Evolutionary conservation across 1,140 invertebrate genomes (phyloP), one percentile per base, ranked within the genome.

Genomic region (Solen grandis): DNA sequence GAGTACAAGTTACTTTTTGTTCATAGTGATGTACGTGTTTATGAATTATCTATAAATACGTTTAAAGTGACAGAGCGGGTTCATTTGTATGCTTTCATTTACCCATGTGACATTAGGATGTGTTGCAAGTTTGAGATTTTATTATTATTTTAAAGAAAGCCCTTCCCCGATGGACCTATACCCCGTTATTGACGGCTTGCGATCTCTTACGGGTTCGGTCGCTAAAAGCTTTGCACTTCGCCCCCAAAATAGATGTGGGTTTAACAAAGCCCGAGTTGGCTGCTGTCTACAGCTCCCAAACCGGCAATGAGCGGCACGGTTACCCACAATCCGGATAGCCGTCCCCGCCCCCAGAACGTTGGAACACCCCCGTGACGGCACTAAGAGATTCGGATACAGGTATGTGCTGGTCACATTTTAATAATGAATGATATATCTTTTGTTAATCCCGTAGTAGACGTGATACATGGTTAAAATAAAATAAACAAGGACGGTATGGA

Each of bases 141-240:
- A 50, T 59, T 27, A 16, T 60, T 60, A 60, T 22, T 68, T 72
- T 72, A 19, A 33, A 80, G 77, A 80, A 80, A 72, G 77, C 33
- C 36, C 41, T 0, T 63, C 55, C 0, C 41, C 72, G 27, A 65
- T 80, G 41, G 77, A 80, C 31, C 22, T 80, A 25, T 72, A 19
- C 52, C 5, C 72, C 25, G 77, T 80, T 33, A 65, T 80, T 13
- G 77, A 80, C 29, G 77, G 77, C 19, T 80, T 41, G 72, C 66
- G 38, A 72, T 80, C n/a, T 33, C 38, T 0, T 8, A 16, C 14
- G 31, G 13, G 5, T 80, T 63, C 35, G 46, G 27, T 0, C 31
- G 4, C 27, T 80, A 22, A n/a, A 50, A 35, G 14, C 16, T 0
- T 46, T 27, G 13, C 38, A 31, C 46, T 16, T 80, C 14, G 36